These are phyloP conservation scores for Lasioglossum morio DNA, from an alignment of 2,888 invertebrate genomes.

Conservation along the genomic window DNA sequence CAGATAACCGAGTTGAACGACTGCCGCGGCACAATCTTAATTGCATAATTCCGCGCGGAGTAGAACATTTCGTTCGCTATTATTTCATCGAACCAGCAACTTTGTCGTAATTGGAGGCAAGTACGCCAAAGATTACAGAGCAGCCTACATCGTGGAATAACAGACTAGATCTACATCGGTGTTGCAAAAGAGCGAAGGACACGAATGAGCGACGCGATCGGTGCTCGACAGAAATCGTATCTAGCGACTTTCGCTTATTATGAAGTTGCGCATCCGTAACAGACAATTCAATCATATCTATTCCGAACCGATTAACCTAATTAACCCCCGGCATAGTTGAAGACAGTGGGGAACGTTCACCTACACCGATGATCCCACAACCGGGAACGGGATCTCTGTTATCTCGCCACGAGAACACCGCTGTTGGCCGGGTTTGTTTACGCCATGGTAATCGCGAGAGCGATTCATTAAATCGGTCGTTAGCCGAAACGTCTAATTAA, in stretches of 20 bases:
- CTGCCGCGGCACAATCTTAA: not conserved
- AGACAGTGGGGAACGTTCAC: constrained; percentile 25
- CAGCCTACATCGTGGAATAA: not conserved
- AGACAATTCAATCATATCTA: constrained; percentile 40
- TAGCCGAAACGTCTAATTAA: constrained; percentile 67
- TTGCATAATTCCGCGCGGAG: not conserved
- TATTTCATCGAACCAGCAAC: not conserved
- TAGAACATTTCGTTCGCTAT: not conserved
- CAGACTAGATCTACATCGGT: not conserved
- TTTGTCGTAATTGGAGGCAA: constrained; percentile 3
- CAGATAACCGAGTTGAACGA: not conserved
- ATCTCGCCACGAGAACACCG: constrained; percentile 32
- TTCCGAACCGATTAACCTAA: constrained; percentile 51
- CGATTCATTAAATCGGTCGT: constrained; percentile 67
- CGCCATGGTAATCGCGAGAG: constrained; percentile 59
- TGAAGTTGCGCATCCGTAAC: constrained; percentile 29
- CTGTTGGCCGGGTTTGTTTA: constrained; percentile 52
- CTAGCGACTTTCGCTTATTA: constrained; percentile 48
- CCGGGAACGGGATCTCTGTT: constrained; percentile 23
- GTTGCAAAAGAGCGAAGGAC: constrained; percentile 4
- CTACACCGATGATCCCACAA: constrained; percentile 6
- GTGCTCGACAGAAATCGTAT: not conserved
- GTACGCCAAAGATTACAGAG: not conserved
- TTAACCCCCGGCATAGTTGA: constrained; percentile 53
- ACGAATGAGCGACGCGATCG: not conserved